Evolutionary conservation across 2,113 vertebrate species (phyloP), one percentile per base, ranked within the genome.

Genomic region (Polyodon spathula): DNA sequence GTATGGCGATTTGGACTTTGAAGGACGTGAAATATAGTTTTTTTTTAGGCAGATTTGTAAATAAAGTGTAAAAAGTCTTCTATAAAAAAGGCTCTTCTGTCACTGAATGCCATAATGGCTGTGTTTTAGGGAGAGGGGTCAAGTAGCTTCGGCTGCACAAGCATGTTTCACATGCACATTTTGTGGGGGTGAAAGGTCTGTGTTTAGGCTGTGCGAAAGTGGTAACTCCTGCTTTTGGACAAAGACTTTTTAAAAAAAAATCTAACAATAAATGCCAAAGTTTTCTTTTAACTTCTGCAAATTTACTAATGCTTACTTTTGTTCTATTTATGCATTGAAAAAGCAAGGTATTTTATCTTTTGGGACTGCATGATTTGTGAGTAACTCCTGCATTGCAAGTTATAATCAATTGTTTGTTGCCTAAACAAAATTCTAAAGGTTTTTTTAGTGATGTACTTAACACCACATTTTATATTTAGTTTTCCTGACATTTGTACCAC

Each of bases 311-410:
- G 76, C 78, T 76, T 73, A 66, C 70, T 56, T 12, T 66, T 76
- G 70, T 59, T 74, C 72, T 62, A 14, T 57, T 46, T 41, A 39
- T 50, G 42, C 55, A 71, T 65, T 75, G 55, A 71, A 71, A 41
- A 76, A 61, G 64, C 57, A 72, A 68, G 50, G 52, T 46, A 65
- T 10, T 61, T 60, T 59, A 71, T 71, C 72, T 58, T 76, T 70
- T 81, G 78, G 80, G 54, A 70, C 57, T 92, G 93, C 93, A 97
- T 95, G 93, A 80, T 82, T 80, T 79, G 73, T 80, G 79, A 83
- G 84, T 86, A 85, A 73, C 74, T 83, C 80, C 77, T 76, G 75
- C 81, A 85, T 79, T 68, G 79, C 81, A 75, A 60, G 73, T 71
- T 70, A 60, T 58, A 58, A 72, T 66, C 67, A 61, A 68, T 70